Evolutionary conservation across 2,113 vertebrate genomes (phyloP).

Genomic region (Burhinus bistriatus): DNA sequence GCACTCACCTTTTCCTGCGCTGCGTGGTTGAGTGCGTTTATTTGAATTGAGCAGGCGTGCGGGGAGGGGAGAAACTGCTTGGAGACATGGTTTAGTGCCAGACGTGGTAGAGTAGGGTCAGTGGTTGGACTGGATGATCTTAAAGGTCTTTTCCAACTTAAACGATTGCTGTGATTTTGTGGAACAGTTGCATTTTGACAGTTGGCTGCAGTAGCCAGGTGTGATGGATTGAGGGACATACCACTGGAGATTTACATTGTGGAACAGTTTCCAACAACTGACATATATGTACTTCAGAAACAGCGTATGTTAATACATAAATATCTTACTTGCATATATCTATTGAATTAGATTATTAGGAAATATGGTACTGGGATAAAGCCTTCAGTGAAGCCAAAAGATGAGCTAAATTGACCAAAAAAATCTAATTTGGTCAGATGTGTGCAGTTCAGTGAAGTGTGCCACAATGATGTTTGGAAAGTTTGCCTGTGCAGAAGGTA

Average conservation of each 20-base stretch:
- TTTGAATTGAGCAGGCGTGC: neutral
- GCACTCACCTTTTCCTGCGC: fast-evolving
- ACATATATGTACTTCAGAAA: fast-evolving
- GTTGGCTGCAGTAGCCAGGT: neutral
- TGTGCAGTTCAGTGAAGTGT: fast-evolving
- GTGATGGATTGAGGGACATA: fast-evolving
- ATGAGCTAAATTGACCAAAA: neutral
- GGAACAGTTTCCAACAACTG: neutral
- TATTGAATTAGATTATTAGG: neutral
- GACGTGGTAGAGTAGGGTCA: too few relatives aligned
- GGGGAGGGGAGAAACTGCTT: neutral
- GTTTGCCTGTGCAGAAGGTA: neutral
- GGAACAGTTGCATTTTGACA: fast-evolving
- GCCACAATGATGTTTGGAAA: neutral
- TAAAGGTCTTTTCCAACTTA: too few relatives aligned
- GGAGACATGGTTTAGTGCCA: too few relatives aligned
- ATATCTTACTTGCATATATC: fast-evolving
- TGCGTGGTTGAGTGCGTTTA: neutral
- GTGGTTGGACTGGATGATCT: too few relatives aligned
- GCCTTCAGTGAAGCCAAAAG: neutral
- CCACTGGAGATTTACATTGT: fast-evolving
- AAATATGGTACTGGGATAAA: neutral
- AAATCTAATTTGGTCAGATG: fast-evolving
- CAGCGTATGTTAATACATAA: fast-evolving
- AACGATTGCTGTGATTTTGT: too few relatives aligned